Evolutionary conservation across 2,888 invertebrate species (phyloP), one percentile per base, ranked within the genome.

Genomic region (Clitarchus hookeri): DNA sequence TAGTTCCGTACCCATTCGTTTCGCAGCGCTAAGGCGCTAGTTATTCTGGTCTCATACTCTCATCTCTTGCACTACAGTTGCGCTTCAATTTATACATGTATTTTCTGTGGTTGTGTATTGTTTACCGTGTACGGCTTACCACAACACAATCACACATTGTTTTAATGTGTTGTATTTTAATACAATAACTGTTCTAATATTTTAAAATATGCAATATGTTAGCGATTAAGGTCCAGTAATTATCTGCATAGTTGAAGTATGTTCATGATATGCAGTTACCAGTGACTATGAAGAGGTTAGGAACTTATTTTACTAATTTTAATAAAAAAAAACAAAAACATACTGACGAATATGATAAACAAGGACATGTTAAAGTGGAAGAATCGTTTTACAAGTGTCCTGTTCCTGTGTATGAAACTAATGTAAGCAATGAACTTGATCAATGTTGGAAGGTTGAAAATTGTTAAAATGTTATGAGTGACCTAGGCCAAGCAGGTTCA

Each of bases 261-360:
- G 4, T 79, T 82, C 6, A 27, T 82, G 16, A 36, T 6, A 36
- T 82, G 27, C 82, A 82, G 82, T 27, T 36, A 27, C 36, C 82
- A 82, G 82, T 82, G 82, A 44, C 36, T 82, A 82, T 36, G 82
- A 82, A 82, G 82, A 82, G 36, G 27, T 82, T 82, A 82, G 36
- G 25, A 82, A 82, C 6, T 4, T 82, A 82, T 82, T 82, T 82
- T 82, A 3, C 82, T 27, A 26, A 27, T 19, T 36, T 82, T 44
- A 82, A 16, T 82, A 82, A 82, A 82, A 79, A n/a, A 79, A 82
- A 82, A 82, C 26, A 0, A 36, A 82, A 26, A 82, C 19, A n/a
- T 11, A 65, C 13, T 48, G 6, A 48, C 16, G 65, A 65, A 65
- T 6, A n/a, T 19, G 65, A 65, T 65, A 65, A 65, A 65, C 6